Evolutionary conservation across 2,113 vertebrate species (phyloP).

Genomic region (Atrichornis clamosus): DNA sequence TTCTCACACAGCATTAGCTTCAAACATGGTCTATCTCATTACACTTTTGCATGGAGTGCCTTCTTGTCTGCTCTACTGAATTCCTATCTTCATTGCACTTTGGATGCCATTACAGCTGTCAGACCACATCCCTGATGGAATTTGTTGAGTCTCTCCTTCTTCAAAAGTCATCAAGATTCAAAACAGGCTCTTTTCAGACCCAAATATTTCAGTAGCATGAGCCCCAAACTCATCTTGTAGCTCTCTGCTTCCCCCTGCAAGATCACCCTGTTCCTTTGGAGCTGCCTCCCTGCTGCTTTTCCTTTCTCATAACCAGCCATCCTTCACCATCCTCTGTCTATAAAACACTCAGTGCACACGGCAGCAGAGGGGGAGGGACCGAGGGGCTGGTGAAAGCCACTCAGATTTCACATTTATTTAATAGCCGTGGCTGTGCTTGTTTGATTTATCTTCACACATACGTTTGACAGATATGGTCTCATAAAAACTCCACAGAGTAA

Average conservation of each 20-base stretch:
- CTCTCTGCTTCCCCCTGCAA: background rate
- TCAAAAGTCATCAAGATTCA: background rate
- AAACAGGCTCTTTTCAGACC: background rate
- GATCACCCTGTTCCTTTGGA: background rate
- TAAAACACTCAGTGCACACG: background rate
- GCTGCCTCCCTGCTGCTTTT: background rate
- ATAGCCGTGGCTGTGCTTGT: conserved; percentile 46
- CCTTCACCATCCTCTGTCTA: background rate
- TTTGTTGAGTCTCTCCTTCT: background rate
- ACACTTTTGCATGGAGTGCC: background rate
- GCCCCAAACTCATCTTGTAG: background rate
- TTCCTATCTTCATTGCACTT: background rate
- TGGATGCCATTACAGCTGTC: background rate
- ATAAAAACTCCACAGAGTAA: conserved; percentile 65
- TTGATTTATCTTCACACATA: conserved; percentile 62
- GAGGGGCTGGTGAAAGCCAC: conserved; percentile 44
- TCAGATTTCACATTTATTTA: conserved; percentile 60
- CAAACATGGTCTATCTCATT: background rate
- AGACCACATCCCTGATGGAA: background rate
- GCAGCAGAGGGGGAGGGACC: conserved; percentile 6
- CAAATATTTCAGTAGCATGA: background rate
- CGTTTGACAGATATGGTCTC: conserved; percentile 69
- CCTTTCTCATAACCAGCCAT: background rate
- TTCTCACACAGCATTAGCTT: background rate
- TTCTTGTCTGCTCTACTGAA: background rate